These are phyloP conservation scores for Xylocopa sonorina DNA, from an alignment of 1,140 invertebrate species.

Conservation along the genomic window DNA sequence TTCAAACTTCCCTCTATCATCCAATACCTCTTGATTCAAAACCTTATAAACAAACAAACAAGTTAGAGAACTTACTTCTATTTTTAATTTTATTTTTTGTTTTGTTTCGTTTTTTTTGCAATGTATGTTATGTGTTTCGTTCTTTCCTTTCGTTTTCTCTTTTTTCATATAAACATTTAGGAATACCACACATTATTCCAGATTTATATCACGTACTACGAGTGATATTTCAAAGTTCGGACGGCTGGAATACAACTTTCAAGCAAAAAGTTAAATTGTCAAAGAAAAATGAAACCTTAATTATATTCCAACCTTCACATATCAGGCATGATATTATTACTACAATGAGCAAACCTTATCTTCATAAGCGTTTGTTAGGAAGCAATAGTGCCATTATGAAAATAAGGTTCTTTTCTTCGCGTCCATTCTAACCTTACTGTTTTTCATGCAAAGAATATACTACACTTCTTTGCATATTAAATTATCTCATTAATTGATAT, in stretches of 20 bases:
- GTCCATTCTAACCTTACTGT: slow-evolving; percentile 77
- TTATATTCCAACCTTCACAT: slow-evolving; percentile 80
- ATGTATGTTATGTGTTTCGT: slow-evolving; percentile 40
- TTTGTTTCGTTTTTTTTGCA: slow-evolving; percentile 60
- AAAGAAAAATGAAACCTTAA: slow-evolving; percentile 59
- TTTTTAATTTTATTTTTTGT: slow-evolving; percentile 67
- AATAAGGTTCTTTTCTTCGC: slow-evolving; percentile 71
- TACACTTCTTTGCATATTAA: slow-evolving; percentile 45
- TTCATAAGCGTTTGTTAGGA: slow-evolving; percentile 63
- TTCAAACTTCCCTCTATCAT: slow-evolving; percentile 83
- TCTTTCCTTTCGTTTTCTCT: slow-evolving; percentile 45
- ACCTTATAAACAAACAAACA: slow-evolving; percentile 83
- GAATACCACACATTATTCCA: slow-evolving; percentile 64
- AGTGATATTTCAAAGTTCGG: slow-evolving; percentile 42
- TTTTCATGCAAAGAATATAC: slow-evolving; percentile 66
- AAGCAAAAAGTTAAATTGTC: slow-evolving; percentile 60
- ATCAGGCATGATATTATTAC: slow-evolving; percentile 66
- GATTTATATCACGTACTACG: slow-evolving; percentile 44
- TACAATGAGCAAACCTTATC: slow-evolving; percentile 70
- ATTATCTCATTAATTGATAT: slow-evolving; percentile 55
- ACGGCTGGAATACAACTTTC: slow-evolving; percentile 70
- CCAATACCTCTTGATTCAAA: slow-evolving; percentile 83
- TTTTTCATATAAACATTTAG: slow-evolving; percentile 53
- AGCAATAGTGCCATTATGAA: slow-evolving; percentile 68
- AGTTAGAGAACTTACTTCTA: slow-evolving; percentile 80